Evolutionary conservation across 2,113 vertebrate genomes (phyloP).

Genomic region (Pandion haliaetus): DNA sequence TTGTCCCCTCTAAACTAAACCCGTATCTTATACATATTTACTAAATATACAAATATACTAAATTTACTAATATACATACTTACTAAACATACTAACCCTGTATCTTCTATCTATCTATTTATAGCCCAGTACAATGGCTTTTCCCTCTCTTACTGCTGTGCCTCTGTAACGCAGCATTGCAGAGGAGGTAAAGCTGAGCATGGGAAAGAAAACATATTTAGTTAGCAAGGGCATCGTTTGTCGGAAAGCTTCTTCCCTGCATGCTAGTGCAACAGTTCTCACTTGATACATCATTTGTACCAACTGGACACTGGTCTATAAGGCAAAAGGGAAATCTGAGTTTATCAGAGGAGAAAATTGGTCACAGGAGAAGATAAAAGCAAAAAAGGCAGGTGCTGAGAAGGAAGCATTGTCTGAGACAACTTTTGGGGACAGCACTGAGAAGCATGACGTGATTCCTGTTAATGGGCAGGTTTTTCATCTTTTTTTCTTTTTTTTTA

Average conservation of each 20-base stretch:
- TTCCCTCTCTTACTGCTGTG: background rate
- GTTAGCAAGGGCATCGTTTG: background rate
- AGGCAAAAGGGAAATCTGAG: background rate
- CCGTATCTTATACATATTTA: rapidly evolving
- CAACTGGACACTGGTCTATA: background rate
- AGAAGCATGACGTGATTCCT: background rate
- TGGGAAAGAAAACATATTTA: background rate
- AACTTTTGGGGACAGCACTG: background rate
- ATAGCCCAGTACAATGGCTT: background rate
- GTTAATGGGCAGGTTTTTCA: background rate
- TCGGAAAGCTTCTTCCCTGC: background rate
- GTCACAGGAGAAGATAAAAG: background rate
- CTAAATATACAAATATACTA: background rate
- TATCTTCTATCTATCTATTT: background rate
- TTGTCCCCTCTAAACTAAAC: background rate
- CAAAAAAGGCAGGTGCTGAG: background rate
- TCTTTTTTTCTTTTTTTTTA: background rate
- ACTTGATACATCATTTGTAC: background rate
- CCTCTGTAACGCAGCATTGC: background rate
- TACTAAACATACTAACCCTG: background rate
- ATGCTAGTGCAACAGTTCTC: background rate
- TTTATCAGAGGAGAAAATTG: background rate
- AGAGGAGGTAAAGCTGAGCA: background rate
- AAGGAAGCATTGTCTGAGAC: background rate
- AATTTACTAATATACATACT: background rate